Percentiles rank a stretch among this genome's conserved stretches.
phyloP scores from a whole-genome alignment of 2,888 invertebrate species.

The Lithosia quadra region DNA sequence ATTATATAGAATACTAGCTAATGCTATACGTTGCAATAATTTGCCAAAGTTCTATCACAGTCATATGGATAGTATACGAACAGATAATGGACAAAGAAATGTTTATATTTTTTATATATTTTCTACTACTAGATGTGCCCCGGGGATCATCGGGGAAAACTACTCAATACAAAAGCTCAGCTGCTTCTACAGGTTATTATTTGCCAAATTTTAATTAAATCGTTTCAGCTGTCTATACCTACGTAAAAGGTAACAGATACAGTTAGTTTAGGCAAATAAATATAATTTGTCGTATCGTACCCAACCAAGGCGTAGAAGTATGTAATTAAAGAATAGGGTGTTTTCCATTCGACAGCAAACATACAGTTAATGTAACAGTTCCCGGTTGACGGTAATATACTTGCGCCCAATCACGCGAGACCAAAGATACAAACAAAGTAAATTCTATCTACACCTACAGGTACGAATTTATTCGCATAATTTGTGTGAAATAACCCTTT shows the following conservation, averaged over 20 bases:
- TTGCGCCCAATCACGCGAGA: neutral
- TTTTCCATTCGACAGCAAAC: neutral
- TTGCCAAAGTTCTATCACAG: neutral
- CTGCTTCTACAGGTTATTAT: too few relatives aligned
- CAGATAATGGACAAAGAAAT: neutral
- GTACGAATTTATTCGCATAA: too few relatives aligned
- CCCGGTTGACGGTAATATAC: neutral
- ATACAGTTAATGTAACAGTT: neutral
- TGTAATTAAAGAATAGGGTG: neutral
- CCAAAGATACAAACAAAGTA: neutral
- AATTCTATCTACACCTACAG: neutral
- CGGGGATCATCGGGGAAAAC: too few relatives aligned
- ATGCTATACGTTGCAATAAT: neutral
- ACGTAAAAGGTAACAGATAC: too few relatives aligned
- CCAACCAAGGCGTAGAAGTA: neutral
- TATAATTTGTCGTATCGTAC: too few relatives aligned
- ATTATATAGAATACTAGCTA: conserved; percentile 20
- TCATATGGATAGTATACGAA: neutral
- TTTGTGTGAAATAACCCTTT: too few relatives aligned
- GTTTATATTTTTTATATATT: neutral
- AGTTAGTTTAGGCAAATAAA: neutral
- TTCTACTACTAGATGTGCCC: too few relatives aligned
- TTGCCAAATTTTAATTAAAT: too few relatives aligned
- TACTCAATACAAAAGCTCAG: too few relatives aligned
- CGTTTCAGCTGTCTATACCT: too few relatives aligned